A percentile compares a stretch with the other conserved stretches of the same genome.
Conservation (phyloP, 2,888 invertebrate genomes). For the Morpho achilles region DNA sequence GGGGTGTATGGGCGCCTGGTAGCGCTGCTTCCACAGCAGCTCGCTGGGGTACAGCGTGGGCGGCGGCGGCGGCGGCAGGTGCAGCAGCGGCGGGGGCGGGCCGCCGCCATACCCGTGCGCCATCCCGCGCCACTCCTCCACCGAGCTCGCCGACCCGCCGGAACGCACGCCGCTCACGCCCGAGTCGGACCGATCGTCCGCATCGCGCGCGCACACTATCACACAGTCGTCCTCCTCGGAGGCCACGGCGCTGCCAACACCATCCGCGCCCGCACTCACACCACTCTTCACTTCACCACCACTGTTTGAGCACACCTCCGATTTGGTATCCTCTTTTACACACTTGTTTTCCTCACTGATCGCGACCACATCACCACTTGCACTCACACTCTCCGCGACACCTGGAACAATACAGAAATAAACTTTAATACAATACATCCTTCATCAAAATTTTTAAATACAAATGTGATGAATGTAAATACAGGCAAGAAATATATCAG, state of each 20-base stretch:
- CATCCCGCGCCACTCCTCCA: conserved; percentile 87
- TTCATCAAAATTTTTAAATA: no score
- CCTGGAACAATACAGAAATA: conserved; percentile 58
- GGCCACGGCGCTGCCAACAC: conserved; percentile 76
- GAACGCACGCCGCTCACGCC: conserved; percentile 88
- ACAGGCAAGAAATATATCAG: no score
- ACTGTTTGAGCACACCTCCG: conserved; percentile 54
- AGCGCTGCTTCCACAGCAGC: conserved; percentile 81
- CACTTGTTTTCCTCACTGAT: conserved; percentile 70
- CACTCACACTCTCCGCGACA: conserved; percentile 64
- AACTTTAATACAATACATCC: not conserved
- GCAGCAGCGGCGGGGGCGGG: conserved; percentile 76
- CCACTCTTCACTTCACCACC: conserved; percentile 72
- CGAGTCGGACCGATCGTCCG: conserved; percentile 81
- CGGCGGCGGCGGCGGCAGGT: conserved; percentile 71
- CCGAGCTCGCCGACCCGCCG: conserved; percentile 85
- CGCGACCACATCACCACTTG: conserved; percentile 65
- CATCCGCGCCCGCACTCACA: conserved; percentile 71
- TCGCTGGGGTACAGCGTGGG: conserved; percentile 75
- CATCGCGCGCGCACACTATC: conserved; percentile 81
- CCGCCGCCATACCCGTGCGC: conserved; percentile 85
- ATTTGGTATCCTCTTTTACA: conserved; percentile 63
- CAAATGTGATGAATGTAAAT: no score
- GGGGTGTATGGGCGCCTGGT: conserved; percentile 75
- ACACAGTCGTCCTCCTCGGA: conserved; percentile 83